Conservation (phyloP, 1,140 invertebrate genomes). For the Bombus sibiricus region DNA sequence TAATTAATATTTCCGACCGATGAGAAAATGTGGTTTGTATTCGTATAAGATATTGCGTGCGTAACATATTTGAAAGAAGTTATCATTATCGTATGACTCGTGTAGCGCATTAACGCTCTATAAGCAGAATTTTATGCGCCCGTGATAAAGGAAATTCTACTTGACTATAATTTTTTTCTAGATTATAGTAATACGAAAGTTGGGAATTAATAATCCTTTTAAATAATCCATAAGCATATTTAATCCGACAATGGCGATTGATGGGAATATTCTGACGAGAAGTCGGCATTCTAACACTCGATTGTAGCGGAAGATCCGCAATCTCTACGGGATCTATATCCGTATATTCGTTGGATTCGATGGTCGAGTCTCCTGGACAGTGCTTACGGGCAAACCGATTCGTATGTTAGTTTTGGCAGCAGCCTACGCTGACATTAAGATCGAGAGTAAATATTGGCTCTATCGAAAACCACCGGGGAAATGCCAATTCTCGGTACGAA, state of each 20-base stretch:
- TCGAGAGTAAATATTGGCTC: conserved; percentile 67
- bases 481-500: conserved; percentile 56
- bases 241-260: neutral
- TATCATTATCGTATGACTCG: no score
- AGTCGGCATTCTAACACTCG: neutral
- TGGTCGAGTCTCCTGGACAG: neutral
- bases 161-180: no score
- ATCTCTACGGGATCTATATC: conserved; percentile 10
- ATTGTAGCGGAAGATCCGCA: neutral
- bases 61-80: no score
- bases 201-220: no score
- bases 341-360: conserved; percentile 19
- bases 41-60: no score
- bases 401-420: conserved; percentile 72
- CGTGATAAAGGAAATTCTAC: no score
- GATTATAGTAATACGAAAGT: no score
- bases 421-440: conserved; percentile 66
- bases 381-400: conserved; percentile 66
- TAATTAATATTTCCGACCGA: no score
- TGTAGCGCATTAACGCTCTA: no score
- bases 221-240: no score
- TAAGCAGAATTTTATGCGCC: no score
- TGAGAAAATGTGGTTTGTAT: no score
- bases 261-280: neutral
- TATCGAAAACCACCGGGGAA: conserved; percentile 60